These are phyloP conservation scores for Oegoconia quadripuncta DNA, from an alignment of 2,888 invertebrate species.

Conservation along the genomic window DNA sequence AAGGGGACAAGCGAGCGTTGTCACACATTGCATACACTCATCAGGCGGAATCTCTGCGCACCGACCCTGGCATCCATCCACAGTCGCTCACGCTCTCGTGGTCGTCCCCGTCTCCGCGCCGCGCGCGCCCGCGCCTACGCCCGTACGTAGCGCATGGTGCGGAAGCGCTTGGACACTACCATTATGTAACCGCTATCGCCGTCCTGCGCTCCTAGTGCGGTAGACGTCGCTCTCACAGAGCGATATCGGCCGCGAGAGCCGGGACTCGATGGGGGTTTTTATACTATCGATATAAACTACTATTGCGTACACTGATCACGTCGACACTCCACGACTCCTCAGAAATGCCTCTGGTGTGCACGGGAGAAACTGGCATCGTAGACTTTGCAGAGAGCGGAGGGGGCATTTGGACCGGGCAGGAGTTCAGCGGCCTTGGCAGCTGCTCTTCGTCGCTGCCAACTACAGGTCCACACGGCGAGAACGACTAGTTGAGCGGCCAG, in stretches of 20 bases:
- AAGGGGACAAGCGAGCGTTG: constrained; percentile 76
- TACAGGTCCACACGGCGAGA: constrained; percentile 92
- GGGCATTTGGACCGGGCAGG: constrained; percentile 80
- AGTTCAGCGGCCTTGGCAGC: constrained; percentile 83
- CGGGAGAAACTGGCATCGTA: constrained; percentile 92
- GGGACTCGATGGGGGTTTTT: constrained; percentile 69
- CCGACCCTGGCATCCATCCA: constrained; percentile 58
- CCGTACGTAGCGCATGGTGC: constrained; percentile 49
- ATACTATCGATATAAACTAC: constrained; percentile 71
- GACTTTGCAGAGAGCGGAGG: constrained; percentile 87
- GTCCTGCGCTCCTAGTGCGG: constrained; percentile 53
- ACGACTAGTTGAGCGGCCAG: constrained; percentile 92
- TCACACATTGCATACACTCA: constrained; percentile 42
- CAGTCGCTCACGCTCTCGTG: constrained; percentile 62
- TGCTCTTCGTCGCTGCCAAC: constrained; percentile 89
- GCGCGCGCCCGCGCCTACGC: constrained; percentile 44
- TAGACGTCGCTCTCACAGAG: constrained; percentile 39
- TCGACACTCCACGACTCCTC: constrained; percentile 55
- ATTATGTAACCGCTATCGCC: constrained; percentile 67
- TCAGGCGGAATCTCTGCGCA: constrained; percentile 38
- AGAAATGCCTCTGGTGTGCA: constrained; percentile 81
- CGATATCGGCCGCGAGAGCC: constrained; percentile 45
- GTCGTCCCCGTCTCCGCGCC: constrained; percentile 75
- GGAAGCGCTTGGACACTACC: constrained; percentile 60
- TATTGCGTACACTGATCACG: constrained; percentile 73